Evolutionary conservation across 92 coral and sea anemone species (phyloP).

Genomic region (Pocillopora meandrina): DNA sequence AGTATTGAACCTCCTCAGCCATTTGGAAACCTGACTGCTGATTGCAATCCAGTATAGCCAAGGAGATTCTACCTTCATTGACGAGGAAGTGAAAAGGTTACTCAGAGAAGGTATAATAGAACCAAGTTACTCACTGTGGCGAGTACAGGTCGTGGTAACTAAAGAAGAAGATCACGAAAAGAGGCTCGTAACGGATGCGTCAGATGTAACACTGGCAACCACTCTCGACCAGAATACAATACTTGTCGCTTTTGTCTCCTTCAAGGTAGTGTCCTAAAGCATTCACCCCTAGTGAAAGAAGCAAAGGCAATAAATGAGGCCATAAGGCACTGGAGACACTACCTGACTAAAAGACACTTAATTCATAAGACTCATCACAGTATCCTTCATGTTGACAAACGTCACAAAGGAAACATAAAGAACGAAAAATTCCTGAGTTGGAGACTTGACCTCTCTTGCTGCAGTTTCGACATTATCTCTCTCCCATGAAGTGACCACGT

Average conservation of each 20-base stretch:
- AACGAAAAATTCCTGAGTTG: slow-evolving; percentile 53
- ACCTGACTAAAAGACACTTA: slow-evolving; percentile 53
- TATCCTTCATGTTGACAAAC: slow-evolving; percentile 50
- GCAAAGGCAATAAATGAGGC: slow-evolving; percentile 55
- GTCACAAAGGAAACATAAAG: slow-evolving; percentile 49
- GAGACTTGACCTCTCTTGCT: slow-evolving; percentile 56
- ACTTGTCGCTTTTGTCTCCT: too few relatives aligned
- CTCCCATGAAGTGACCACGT: slow-evolving; percentile 61
- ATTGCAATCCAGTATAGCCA: slow-evolving; percentile 29
- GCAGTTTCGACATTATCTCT: slow-evolving; percentile 56
- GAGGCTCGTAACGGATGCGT: slow-evolving; percentile 6
- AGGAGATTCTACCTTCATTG: slow-evolving; percentile 51
- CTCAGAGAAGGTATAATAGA: slow-evolving; percentile 57
- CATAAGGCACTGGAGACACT: slow-evolving; percentile 55
- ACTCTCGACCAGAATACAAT: too few relatives aligned
- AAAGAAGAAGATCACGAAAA: too few relatives aligned
- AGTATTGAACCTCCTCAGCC: slow-evolving; percentile 53
- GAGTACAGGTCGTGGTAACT: too few relatives aligned
- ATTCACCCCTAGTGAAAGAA: slow-evolving; percentile 47
- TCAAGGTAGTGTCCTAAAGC: neutral
- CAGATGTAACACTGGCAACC: too few relatives aligned
- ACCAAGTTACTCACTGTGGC: too few relatives aligned
- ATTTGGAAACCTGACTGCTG: too few relatives aligned
- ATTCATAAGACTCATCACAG: too few relatives aligned
- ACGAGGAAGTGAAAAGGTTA: slow-evolving; percentile 46